Evolutionary conservation across 2,113 vertebrate species (phyloP).

Genomic region (Toxotes jaculatrix): DNA sequence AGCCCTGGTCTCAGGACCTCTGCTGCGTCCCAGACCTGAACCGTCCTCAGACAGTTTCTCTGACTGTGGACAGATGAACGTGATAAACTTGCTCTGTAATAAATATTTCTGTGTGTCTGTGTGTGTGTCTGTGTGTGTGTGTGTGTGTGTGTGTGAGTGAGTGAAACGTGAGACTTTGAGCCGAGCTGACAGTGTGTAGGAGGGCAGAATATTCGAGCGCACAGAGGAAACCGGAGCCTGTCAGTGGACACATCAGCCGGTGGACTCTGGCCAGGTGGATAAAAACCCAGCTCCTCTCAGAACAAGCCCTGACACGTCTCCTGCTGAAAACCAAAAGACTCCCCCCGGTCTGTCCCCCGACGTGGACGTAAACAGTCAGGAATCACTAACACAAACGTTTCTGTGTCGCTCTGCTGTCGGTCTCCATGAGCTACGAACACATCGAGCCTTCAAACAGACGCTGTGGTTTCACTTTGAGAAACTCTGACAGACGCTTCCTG

Average conservation of each 20-base stretch:
- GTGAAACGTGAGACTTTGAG: background rate
- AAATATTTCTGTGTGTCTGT: too few species aligned
- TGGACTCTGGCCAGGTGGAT: background rate
- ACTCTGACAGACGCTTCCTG: background rate
- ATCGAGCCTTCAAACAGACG: background rate
- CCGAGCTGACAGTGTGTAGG: background rate
- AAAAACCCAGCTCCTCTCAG: background rate
- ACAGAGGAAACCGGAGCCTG: background rate
- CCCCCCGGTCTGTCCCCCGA: background rate
- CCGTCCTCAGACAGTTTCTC: too few species aligned
- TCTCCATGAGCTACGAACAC: background rate
- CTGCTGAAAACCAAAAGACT: too few species aligned
- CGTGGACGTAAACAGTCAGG: background rate
- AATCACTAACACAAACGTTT: background rate
- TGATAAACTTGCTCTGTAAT: too few species aligned
- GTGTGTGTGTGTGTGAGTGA: background rate
- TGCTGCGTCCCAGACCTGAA: too few species aligned
- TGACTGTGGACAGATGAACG: too few species aligned
- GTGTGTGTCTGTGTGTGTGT: too few species aligned
- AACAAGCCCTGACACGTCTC: background rate
- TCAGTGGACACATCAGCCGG: background rate
- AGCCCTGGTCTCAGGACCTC: too few species aligned
- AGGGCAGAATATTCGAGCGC: conserved; percentile 9
- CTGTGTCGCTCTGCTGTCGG: background rate
- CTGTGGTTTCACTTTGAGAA: background rate